These are phyloP conservation scores for Polyommatus iphigenia DNA, from an alignment of 2,888 invertebrate species.

Conservation along the genomic window DNA sequence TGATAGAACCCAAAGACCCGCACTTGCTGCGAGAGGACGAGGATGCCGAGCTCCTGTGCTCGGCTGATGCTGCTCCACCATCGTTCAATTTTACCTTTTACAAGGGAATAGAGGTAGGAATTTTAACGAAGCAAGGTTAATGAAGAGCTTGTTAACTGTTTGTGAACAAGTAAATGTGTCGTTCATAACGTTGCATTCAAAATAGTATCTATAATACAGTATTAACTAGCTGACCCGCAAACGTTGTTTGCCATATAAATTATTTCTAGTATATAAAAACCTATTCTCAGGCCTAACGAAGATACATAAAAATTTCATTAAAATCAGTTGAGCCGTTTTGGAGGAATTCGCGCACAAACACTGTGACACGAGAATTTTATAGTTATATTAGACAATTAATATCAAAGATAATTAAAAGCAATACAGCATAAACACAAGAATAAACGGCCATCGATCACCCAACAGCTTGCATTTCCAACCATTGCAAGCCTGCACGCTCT, in stretches of 20 bases:
- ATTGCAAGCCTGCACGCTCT: constrained; percentile 1
- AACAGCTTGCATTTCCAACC: neutral
- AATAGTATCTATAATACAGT: too few relatives aligned
- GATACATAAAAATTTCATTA: too few relatives aligned
- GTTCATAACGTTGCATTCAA: neutral
- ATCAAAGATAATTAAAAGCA: neutral
- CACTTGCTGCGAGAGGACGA: constrained; percentile 86
- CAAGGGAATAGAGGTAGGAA: constrained; percentile 85
- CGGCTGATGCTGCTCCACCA: constrained; percentile 88
- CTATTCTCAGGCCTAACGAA: too few relatives aligned
- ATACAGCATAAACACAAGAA: neutral
- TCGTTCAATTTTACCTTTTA: constrained; percentile 89
- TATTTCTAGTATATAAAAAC: too few relatives aligned
- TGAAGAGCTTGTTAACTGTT: too few relatives aligned
- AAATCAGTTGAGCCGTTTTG: too few relatives aligned
- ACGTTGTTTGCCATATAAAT: too few relatives aligned
- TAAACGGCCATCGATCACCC: neutral
- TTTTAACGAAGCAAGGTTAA: neutral
- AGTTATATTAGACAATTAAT: too few relatives aligned
- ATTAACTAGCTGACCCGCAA: too few relatives aligned
- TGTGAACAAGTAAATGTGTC: too few relatives aligned
- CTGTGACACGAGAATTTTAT: too few relatives aligned
- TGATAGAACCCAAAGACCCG: constrained; percentile 82
- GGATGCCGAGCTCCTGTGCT: constrained; percentile 88
- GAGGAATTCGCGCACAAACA: too few relatives aligned